Base-by-base conservation (phyloP, 2,888 invertebrate species). In the Gasteruption jaculator region DNA sequence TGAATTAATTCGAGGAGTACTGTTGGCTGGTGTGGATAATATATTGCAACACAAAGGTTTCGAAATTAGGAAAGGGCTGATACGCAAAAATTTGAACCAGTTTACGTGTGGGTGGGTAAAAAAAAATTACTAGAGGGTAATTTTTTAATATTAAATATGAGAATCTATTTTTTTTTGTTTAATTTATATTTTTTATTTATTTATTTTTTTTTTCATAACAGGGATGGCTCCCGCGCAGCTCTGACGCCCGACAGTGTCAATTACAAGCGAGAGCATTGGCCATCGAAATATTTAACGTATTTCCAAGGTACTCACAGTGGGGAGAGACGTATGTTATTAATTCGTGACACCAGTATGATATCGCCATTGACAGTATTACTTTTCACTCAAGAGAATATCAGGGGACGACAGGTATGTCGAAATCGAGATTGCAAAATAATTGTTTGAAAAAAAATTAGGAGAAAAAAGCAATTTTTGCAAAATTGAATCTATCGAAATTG, bases 221-320 rank as follows among this genome's bases (percentile, higher is more conserved):
- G 83, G 38, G 65, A 73, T 45, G 76, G 78, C 18, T 75, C 75
- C 3, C 73, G 74, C 30, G 80, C 79, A 0, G 76, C 78, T 46
- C 73, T 85, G 27, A 73, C 77, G 2, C 67, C 75, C 1, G 81
- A 82, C n/a, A 83, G 82, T 61, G 80, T 85, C 0, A 84, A 84
- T 71, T 73, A 74, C 51, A 75, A 72, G 14, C 64, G 77, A 24
- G 61, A 62, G 15, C 41, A 54, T 0, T 77, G 74, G 51, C 65
- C 68, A 3, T 73, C 74, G 2, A 64, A 74, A 7, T 72, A 77
- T 27, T 51, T 82, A 1, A 68, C 78, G 1, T 80, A 82, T 61
- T 76, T 77, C 34, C 76, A 78, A 14, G 79, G 79, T 12, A 72
- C 75, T 2, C 76, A 80, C 43, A 78, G 79, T 0, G 60, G 69